Base-by-base conservation (phyloP, 2,113 vertebrate genomes). In the Marcusenius ussheri region DNA sequence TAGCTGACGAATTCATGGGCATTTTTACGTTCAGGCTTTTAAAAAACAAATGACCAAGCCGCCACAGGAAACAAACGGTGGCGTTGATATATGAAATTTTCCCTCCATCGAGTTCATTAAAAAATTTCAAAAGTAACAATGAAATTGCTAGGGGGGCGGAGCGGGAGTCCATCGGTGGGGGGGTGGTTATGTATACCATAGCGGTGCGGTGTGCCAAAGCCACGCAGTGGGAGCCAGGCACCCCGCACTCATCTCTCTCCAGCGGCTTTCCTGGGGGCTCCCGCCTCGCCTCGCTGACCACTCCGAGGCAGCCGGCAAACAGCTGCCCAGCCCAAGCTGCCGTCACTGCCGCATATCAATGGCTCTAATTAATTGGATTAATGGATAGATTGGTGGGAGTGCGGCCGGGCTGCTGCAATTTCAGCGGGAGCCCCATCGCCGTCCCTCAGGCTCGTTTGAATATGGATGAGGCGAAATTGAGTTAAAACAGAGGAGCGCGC, bases 331-430 rank as follows among this genome's bases (percentile, higher is more conserved):
- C 95, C 96, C 96, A 96, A 96, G 96, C 96, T 94, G 95, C 94
- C 94, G 91, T 96, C 96, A 95, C 96, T 94, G 95, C 94, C 94
- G 91, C 96, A 95, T 96, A 97, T 98, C 97, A 96, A 96, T 95
- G 95, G 96, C 96, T 96, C 96, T 98, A 98, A 98, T 98, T 98
- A 98, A 98, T 97, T 98, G 97, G 97, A 98, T 98, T 98, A 98
- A 98, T 97, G 96, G 97, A 96, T 96, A 96, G 96, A 96, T 96
- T 95, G 96, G 96, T 95, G 96, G 96, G 97, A 97, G 97, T 96
- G 96, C 95, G 96, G 95, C 95, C 95, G 95, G 94, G 95, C 96
- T 93, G 94, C 94, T 96, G 96, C 97, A 94, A 94, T 97, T 97
- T 97, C 96, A 96, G 95, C 96, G 96, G 97, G 97, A 96, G 94